A percentile compares a stretch with the other conserved stretches of the same genome.
Evolutionary conservation across 2,888 invertebrate species (phyloP).

Genomic region (Chalcosyrphus nemorum): DNA sequence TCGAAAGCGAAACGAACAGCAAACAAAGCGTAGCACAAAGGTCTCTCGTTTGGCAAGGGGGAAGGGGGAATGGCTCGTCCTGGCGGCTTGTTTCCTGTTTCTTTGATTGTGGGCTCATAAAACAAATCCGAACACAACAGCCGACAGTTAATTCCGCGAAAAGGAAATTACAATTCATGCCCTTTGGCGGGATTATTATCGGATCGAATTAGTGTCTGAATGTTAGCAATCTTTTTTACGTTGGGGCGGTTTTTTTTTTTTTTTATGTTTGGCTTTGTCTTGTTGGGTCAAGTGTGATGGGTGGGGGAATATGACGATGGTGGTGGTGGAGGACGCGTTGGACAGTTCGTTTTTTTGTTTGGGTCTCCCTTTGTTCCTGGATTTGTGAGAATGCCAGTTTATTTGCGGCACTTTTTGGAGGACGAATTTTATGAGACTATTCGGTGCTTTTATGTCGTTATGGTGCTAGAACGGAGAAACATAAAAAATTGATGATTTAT

Average conservation of each 20-base stretch:
- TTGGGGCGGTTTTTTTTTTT: conserved; percentile 37
- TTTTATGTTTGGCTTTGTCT: conserved; percentile 27
- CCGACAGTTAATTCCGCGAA: conserved; percentile 81
- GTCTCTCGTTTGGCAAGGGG: conserved; percentile 22
- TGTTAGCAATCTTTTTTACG: conserved; percentile 60
- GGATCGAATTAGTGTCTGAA: conserved; percentile 81
- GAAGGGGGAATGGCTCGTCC: conserved; percentile 39
- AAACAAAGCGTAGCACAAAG: conserved; percentile 60
- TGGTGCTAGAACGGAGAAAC: background rate
- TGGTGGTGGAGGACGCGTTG: background rate
- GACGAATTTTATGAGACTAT: background rate
- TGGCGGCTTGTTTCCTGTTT: conserved; percentile 68
- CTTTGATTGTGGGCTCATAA: conserved; percentile 72
- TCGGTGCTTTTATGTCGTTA: background rate
- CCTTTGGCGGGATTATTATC: conserved; percentile 81
- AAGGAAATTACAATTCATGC: conserved; percentile 82
- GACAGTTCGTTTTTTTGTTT: background rate
- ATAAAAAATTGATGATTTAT: background rate
- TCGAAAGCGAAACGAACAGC: conserved; percentile 46
- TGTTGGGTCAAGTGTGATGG: conserved; percentile 36
- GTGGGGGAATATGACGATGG: background rate
- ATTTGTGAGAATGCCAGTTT: background rate
- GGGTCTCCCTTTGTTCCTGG: background rate
- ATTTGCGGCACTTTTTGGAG: background rate
- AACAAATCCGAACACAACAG: conserved; percentile 68